A percentile compares a stretch with the other conserved stretches of the same genome.
phyloP scores from a whole-genome alignment of 23 tunicate species.

The Diplosoma virens region DNA sequence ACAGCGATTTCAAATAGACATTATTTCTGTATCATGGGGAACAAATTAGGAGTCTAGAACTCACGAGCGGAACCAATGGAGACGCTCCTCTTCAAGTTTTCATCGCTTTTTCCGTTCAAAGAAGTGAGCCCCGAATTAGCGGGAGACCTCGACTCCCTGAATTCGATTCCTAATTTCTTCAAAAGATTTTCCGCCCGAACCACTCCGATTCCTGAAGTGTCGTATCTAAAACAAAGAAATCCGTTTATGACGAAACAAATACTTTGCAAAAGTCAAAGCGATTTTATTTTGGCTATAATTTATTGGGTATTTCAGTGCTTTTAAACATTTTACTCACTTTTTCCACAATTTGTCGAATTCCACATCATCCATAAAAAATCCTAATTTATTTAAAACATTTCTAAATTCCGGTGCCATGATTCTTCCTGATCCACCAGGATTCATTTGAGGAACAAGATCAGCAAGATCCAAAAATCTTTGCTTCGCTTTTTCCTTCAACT shows the following conservation, averaged over 20 bases:
- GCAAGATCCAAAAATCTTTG: conserved; percentile 86
- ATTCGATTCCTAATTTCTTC: conserved; percentile 85
- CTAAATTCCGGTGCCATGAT: conserved; percentile 82
- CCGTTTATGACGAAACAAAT: neutral
- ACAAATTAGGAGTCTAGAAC: no score
- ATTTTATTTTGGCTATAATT: neutral
- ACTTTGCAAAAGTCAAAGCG: neutral
- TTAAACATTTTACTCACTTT: conserved; percentile 57
- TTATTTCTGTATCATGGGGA: no score
- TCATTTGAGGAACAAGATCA: conserved; percentile 89
- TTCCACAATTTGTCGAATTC: conserved; percentile 92
- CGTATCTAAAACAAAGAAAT: conserved; percentile 36
- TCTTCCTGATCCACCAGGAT: conserved; percentile 84
- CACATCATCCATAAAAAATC: conserved; percentile 84
- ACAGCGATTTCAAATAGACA: no score
- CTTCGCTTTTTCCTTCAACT: conserved; percentile 79
- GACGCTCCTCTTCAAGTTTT: neutral
- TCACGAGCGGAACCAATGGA: conserved; percentile 36
- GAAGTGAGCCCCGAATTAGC: conserved; percentile 10
- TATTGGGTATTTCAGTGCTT: no score
- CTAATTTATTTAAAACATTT: conserved; percentile 73
- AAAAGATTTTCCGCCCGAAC: conserved; percentile 62
- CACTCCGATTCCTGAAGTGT: conserved; percentile 59
- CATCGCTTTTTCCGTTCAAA: neutral
- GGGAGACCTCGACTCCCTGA: conserved; percentile 67